Base-by-base conservation (phyloP, 1,140 invertebrate species). In the Stegodyphus mimosarum region DNA sequence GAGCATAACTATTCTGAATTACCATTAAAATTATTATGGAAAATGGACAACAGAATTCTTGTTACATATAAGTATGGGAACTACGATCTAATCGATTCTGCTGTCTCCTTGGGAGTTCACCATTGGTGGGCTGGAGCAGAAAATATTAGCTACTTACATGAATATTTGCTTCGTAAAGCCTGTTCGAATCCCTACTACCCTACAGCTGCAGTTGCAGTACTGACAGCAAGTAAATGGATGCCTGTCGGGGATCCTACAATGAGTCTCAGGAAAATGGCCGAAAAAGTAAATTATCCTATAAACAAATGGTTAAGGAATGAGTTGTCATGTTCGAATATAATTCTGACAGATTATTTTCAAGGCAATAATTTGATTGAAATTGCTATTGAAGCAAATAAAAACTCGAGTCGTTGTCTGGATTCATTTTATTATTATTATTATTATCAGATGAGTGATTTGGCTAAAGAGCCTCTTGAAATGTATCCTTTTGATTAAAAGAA, bases 281-380 rank as follows among this genome's bases (percentile, higher is more conserved):
- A 95, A 87, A 90, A 89, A 0, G 92, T 94, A 6, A 95, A 95
- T 89, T 90, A 92, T 64, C 92, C 94, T 15, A 91, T 95, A 0
- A 95, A 94, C 0, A 89, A 89, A 33, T 93, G 94, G 90, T 92
- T 94, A 87, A 88, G 93, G 87, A 89, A 92, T 78, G 95, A 94
- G 93, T 94, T 93, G 93, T 92, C 92, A 6, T 91, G 93, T 74
- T 92, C 94, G 5, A 95, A 95, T 88, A 93, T 95, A 48, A 91
- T 95, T 0, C 93, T 95, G 0, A 93, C 93, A 2, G 95, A 96
- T 89, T 96, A 95, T 90, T 95, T 95, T 89, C 91, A 95, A 11
- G 94, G 93, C 13, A 95, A 93, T 88, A 94, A 95, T 89, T 90
- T 96, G 10, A 92, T 95, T 33, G 92, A 94, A 81, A 90, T 94